Evolutionary conservation across 2,797 vertebrate species (phyloP), one percentile per base, ranked within the genome.

Genomic region (Hyperoplus immaculatus): DNA sequence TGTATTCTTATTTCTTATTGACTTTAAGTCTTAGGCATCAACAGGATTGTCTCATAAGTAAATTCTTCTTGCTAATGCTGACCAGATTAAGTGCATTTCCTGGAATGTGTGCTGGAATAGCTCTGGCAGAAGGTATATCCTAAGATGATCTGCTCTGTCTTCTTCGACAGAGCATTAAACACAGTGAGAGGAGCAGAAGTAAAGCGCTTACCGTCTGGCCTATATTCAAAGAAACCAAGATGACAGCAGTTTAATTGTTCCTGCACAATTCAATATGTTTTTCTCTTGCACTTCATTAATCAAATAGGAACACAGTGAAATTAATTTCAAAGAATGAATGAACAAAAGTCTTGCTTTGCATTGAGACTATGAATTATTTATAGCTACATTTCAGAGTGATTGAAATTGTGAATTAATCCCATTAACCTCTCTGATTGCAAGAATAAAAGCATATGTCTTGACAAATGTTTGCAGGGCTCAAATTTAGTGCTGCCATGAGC

Each of bases 401-500:
- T 87, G 87, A 91, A 92, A 88, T 89, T 86, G 89, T 54, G 88
- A 91, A 93, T 93, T 92, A 92, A 93, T 92, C 87, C 88, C 87
- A 92, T 93, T 92, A 92, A 92, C 91, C 89, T 94, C 87, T 84
- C 82, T 42, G 83, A 90, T 90, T 88, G 90, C 78, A 45, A 87
- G 90, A 91, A 92, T 89, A 89, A 92, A 92, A 90, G 89, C 92
- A 91, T 91, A 92, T 88, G 87, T 93, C 91, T 85, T 88, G 90
- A 90, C 69, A 77, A 93, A 93, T 93, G 91, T 93, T 94, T 91
- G 84, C 80, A 39, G 69, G 82, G 80, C 82, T 88, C 87, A 91
- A 91, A 93, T 91, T 89, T 93, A 91, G 85, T 82, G 88, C 88
- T 78, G 83, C 81, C 90, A 89, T 92, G 85, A 89, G 83, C 85